Base-by-base conservation (phyloP, 2,888 invertebrate species). In the Trachelus iudaicus region DNA sequence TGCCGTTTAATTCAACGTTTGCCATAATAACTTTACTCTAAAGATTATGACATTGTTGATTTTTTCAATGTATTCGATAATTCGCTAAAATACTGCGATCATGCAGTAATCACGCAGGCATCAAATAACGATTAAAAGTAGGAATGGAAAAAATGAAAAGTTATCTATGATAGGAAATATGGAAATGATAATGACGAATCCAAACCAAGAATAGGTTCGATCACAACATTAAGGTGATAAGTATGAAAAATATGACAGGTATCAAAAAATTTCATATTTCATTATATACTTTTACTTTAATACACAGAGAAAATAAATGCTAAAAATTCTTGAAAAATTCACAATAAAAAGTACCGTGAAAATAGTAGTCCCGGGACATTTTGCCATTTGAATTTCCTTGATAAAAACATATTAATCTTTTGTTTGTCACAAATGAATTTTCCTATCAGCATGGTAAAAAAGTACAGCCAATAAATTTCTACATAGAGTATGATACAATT, bases 171-270 rank as follows among this genome's bases (percentile, higher is more conserved):
- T 23, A 56, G 40, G 15, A 40, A 40, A 23, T 56, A 56, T 56
- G 23, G 9, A 56, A 56, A 56, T 23, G 15, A 56, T 15, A 56
- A 56, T 23, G 15, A 56, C 23, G 23, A 56, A 56, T 56, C 6
- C 2, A 56, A 23, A 56, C 40, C 40, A 9, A 56, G 40, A 56
- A 56, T 6, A 6, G 40, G 40, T 56, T 56, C 23, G 40, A 56
- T 56, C 40, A 23, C 23, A 15, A 23, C 9, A 56, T 56, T 56
- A 76, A 71, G 11, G 78, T 74, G 74, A 68, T 77, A 71, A 68
- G 34, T 37, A 75, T 74, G 37, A 23, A 23, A 56, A 56, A 23
- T 56, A 56, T 56, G 13, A 56, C 40, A 56, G 23, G 40, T 56
- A 56, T 56, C 9, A 56, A 23, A 56, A 56, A 23, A 56, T 56